Base-by-base conservation (phyloP, 2,797 vertebrate genomes). In the Peromyscus eremicus region DNA sequence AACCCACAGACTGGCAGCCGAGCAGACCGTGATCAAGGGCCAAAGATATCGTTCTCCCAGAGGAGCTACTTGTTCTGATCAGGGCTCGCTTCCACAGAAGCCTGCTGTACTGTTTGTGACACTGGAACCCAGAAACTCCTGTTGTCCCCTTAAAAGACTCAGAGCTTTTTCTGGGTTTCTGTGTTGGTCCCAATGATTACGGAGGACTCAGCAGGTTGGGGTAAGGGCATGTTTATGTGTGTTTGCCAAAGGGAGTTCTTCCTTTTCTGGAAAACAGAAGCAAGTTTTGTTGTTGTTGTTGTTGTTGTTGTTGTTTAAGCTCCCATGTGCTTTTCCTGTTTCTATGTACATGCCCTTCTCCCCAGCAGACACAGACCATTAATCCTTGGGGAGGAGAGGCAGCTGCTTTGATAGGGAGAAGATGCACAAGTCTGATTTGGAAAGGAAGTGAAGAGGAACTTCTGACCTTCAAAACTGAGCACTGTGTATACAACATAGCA, bases 381-480 rank as follows among this genome's bases (percentile, higher is more conserved):
- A 62, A 43, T 57, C 19, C 88, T 9, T 8, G 4, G 64, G 68
- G 79, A 82, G n/a, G 19, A 85, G 21, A 64, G 6, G 29, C 11
- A 17, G 3, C 89, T 66, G 21, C 27, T 32, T 80, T 85, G 17
- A 21, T 49, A 34, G 27, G 71, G 19, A 75, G 32, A 4, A 16
- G 90, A 79, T 32, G 8, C 4, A 23, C 19, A 91, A 82, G 73
- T 73, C 43, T 11, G 8, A 25, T 62, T 87, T 37, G 60, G 34
- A 91, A 96, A 21, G 34, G 52, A 94, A 32, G 23, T 40, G 19
- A 70, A 93, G 49, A 71, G 75, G 71, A 95, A 34, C 37, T 83
- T 88, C 29, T 60, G 70, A 79, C 68, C 79, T 93, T 96, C 95
- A 87, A 75, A 89, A 86, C 6, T 10, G 2, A 43, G 85, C 55